phyloP scores from a whole-genome alignment of 1,140 invertebrate genomes.

The Drosophila chauvacae region DNA sequence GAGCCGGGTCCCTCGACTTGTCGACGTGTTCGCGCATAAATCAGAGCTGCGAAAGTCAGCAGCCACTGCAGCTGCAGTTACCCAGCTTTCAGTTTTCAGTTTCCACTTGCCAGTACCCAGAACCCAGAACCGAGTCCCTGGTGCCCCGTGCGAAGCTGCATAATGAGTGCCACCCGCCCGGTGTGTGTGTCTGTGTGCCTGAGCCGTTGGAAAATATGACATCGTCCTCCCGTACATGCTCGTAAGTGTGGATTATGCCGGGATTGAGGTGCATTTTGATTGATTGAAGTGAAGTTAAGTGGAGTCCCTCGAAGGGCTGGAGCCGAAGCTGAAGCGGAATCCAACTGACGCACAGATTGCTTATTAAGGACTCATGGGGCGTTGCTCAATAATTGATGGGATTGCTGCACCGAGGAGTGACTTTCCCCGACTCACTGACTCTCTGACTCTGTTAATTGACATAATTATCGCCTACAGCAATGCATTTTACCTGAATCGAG shows the following conservation, averaged over 20 bases:
- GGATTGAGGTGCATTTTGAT: slow-evolving; percentile 61
- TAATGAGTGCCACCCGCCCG: slow-evolving; percentile 36
- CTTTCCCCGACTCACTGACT: background rate
- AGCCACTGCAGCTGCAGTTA: slow-evolving; percentile 39
- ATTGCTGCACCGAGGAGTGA: slow-evolving; percentile 2
- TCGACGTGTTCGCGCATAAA: slow-evolving; percentile 66
- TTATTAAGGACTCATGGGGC: slow-evolving; percentile 29
- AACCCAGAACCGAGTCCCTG: background rate
- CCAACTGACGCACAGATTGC: slow-evolving; percentile 26
- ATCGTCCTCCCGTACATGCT: background rate
- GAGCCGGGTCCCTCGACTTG: slow-evolving; percentile 7
- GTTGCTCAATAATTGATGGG: slow-evolving; percentile 29
- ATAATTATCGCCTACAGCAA: slow-evolving; percentile 11
- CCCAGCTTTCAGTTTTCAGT: slow-evolving; percentile 2
- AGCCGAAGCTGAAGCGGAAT: background rate
- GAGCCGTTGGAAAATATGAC: slow-evolving; percentile 21
- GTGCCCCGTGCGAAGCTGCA: slow-evolving; percentile 21
- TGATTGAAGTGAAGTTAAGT: slow-evolving; percentile 45
- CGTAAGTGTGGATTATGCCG: slow-evolving; percentile 31
- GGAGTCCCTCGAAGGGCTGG: slow-evolving; percentile 1
- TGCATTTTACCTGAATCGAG: background rate
- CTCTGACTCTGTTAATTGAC: slow-evolving; percentile 7
- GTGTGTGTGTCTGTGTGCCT: background rate
- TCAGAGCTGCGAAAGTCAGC: slow-evolving; percentile 44
- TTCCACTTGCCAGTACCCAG: background rate